These are phyloP conservation scores for Tympanuchus pallidicinctus DNA, from an alignment of 2,113 vertebrate genomes.

Conservation along the genomic window DNA sequence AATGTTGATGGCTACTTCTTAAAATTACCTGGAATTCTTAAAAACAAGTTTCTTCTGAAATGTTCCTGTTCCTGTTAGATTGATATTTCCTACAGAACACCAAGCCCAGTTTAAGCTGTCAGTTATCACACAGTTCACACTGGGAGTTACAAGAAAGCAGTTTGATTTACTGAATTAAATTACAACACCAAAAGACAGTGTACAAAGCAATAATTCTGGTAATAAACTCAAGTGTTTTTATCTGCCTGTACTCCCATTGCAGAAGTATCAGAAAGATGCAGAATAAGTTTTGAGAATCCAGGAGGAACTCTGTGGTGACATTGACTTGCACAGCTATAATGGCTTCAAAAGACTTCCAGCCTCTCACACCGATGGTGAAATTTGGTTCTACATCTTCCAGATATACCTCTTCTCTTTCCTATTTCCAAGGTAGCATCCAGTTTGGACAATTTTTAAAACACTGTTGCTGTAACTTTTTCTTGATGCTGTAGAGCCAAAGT, in stretches of 20 bases:
- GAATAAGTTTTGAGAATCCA: too few relatives aligned
- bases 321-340: background rate
- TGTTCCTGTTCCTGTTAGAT: background rate
- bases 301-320: background rate
- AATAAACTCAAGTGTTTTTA: background rate
- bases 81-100: background rate
- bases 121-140: background rate
- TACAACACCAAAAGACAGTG: background rate
- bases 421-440: background rate
- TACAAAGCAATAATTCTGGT: background rate
- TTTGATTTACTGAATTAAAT: background rate
- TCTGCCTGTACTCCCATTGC: background rate
- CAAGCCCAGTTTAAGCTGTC: background rate
- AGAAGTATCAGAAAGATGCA: background rate
- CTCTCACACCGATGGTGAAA: rapidly evolving
- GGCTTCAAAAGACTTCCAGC: background rate
- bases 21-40: background rate
- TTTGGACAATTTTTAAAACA: background rate
- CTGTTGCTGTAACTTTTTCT: background rate
- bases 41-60: background rate
- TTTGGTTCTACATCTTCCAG: background rate
- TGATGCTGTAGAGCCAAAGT: rapidly evolving
- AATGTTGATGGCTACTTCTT: background rate
- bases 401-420: background rate
- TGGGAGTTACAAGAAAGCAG: background rate